Evolutionary conservation across 2,113 vertebrate genomes (phyloP).

Genomic region (Camelus dromedarius): DNA sequence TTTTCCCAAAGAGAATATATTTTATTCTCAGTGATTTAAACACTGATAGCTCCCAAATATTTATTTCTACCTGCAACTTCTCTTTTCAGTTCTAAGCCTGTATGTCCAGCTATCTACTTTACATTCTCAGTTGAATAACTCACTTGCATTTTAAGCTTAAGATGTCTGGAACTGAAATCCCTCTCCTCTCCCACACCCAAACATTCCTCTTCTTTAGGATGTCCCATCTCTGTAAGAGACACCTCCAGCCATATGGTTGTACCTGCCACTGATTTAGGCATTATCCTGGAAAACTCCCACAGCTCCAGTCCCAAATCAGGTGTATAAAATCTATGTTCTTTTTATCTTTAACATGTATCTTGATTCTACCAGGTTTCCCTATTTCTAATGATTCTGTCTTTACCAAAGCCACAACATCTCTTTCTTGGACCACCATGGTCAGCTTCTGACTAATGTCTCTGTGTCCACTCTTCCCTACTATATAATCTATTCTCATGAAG

Average conservation of each 20-base stretch:
- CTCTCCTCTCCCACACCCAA: background rate
- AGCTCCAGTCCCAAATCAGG: background rate
- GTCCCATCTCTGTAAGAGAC: slow-evolving; percentile 13
- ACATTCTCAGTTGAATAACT: slow-evolving; percentile 49
- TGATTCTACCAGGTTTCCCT: background rate
- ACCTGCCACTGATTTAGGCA: background rate
- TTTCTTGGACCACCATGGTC: background rate
- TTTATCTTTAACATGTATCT: background rate
- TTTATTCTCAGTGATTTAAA: slow-evolving; percentile 40
- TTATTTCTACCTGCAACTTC: slow-evolving; percentile 37
- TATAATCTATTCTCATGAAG: background rate
- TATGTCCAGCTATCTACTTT: slow-evolving; percentile 32
- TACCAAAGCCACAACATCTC: background rate
- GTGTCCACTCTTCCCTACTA: background rate
- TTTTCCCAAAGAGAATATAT: background rate
- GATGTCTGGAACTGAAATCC: slow-evolving; percentile 55
- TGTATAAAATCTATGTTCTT: slow-evolving; percentile 16
- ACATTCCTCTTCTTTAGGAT: slow-evolving; percentile 34
- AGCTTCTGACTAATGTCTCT: background rate
- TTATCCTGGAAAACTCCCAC: slow-evolving; percentile 13
- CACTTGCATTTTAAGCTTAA: slow-evolving; percentile 66
- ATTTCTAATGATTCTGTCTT: background rate
- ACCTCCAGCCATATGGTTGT: background rate
- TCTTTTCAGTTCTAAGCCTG: slow-evolving; percentile 28
- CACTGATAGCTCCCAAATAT: slow-evolving; percentile 40